phyloP scores from a whole-genome alignment of 2,888 invertebrate genomes.

The Amphipoea lucens region DNA sequence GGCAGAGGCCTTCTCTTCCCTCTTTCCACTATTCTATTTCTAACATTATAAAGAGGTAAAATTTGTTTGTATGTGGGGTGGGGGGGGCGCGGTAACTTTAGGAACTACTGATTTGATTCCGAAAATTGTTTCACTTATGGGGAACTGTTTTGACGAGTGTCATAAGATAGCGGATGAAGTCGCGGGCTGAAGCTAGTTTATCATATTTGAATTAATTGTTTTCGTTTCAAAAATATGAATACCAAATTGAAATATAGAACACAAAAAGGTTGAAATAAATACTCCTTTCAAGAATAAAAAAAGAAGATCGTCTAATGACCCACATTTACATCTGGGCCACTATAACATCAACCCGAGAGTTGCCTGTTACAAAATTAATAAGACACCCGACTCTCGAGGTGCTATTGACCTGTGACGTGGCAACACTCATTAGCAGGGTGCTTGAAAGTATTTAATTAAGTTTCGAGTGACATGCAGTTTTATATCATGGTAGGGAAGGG shows the following conservation, averaged over 20 bases:
- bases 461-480: conserved; percentile 38
- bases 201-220: background rate
- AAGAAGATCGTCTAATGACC: background rate
- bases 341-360: background rate
- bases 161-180: background rate
- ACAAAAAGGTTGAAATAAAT: background rate
- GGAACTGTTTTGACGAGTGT: background rate
- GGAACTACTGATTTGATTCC: background rate
- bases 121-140: background rate
- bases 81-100: no score
- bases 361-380: conserved; percentile 39
- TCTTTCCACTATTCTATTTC: no score
- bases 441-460: conserved; percentile 72
- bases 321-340: conserved; percentile 18
- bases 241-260: background rate
- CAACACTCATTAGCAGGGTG: conserved; percentile 51
- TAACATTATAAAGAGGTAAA: background rate
- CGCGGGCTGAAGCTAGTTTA: no score
- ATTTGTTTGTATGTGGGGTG: background rate
- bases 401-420: conserved; percentile 27
- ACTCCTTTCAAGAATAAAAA: background rate
- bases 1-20: no score
- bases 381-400: conserved; percentile 5
- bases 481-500: background rate
- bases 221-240: background rate